phyloP scores from a whole-genome alignment of 2,888 invertebrate genomes.

The Cerceris ruficornis region DNA sequence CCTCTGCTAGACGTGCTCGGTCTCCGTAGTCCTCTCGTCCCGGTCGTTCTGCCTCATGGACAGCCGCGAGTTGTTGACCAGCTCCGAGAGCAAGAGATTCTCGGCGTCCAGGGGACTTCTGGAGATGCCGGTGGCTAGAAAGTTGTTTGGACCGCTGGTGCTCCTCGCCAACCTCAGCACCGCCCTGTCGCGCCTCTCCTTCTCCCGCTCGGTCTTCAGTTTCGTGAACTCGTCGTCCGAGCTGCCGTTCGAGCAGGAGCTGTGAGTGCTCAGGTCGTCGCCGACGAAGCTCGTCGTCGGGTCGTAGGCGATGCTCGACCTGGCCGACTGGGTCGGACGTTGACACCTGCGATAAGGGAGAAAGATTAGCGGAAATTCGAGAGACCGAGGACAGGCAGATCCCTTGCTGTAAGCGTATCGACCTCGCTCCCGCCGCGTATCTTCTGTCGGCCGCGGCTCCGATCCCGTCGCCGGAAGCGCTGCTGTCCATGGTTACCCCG shows the following conservation, averaged over 20 bases:
- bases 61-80: constrained; percentile 69
- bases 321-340: constrained; percentile 67
- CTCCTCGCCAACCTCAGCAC: constrained; percentile 85
- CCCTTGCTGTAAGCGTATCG: background rate
- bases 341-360: constrained; percentile 62
- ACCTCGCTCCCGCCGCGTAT: constrained; percentile 40
- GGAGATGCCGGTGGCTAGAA: constrained; percentile 15
- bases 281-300: constrained; percentile 58
- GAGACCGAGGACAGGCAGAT: background rate
- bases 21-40: constrained; percentile 26
- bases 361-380: constrained; percentile 2
- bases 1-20: constrained; percentile 43
- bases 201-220: constrained; percentile 87
- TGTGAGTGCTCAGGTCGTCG: constrained; percentile 66
- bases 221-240: constrained; percentile 88
- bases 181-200: constrained; percentile 86
- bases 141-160: constrained; percentile 80
- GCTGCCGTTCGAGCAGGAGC: constrained; percentile 62
- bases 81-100: constrained; percentile 70
- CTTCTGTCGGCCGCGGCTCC: constrained; percentile 11
- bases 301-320: constrained; percentile 68
- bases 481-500: background rate
- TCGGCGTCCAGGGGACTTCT: constrained; percentile 62
- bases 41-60: constrained; percentile 39
- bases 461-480: constrained; percentile 8